A percentile compares a stretch with the other conserved stretches of the same genome.
phyloP scores from a whole-genome alignment of 2,888 invertebrate species.

The Dryobotodes eremita region DNA sequence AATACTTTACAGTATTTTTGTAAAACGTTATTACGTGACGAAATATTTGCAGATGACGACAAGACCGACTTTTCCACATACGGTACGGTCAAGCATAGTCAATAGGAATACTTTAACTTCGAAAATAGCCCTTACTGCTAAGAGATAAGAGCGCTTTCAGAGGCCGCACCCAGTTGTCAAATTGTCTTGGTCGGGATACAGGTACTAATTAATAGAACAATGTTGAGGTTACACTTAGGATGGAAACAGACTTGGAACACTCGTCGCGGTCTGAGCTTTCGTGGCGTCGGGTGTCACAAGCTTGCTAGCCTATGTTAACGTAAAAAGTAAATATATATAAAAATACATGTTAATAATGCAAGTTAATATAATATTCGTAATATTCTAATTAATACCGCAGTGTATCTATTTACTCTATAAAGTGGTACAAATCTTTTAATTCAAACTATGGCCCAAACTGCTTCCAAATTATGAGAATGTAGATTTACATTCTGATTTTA shows the following conservation, averaged over 20 bases:
- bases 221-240: background rate
- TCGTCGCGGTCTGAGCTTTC: background rate
- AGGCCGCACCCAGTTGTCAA: background rate
- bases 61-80: background rate
- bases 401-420: background rate
- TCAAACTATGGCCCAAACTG: background rate
- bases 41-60: background rate
- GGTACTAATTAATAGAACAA: slow-evolving; percentile 7
- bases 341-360: slow-evolving; percentile 19
- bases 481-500: background rate
- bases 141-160: background rate
- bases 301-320: background rate
- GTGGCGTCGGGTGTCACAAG: slow-evolving; percentile 20
- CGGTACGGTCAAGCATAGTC: too few species aligned
- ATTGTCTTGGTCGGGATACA: background rate
- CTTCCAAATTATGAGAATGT: background rate
- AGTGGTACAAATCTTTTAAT: background rate
- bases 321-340: slow-evolving; percentile 29
- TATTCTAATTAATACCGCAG: slow-evolving; percentile 2
- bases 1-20: too few species aligned
- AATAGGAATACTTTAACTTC: background rate
- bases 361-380: background rate
- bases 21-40: background rate
- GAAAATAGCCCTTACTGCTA: background rate
- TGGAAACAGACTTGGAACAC: background rate